Evolutionary conservation across 2,888 invertebrate genomes (phyloP).

Genomic region (Timema podura): DNA sequence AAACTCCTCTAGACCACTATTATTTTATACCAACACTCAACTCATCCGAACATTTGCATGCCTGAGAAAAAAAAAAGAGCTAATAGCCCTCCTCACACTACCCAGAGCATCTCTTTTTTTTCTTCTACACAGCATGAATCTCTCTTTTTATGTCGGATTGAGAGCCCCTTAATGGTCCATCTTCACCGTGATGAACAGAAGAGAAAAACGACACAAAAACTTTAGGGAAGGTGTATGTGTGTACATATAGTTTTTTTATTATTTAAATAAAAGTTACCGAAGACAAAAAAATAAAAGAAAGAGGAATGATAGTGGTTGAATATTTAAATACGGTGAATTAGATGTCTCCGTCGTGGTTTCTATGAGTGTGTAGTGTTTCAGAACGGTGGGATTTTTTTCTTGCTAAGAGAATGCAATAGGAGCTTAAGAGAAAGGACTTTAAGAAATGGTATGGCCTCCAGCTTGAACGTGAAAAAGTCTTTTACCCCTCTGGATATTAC

Average conservation of each 20-base stretch:
- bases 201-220: no score
- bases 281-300: not conserved
- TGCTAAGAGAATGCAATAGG: not conserved
- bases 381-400: constrained; percentile 10
- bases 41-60: constrained; percentile 13
- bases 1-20: constrained; percentile 12
- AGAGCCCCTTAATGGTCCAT: constrained; percentile 7
- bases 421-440: not conserved
- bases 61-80: constrained; percentile 13
- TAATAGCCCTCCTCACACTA: not conserved
- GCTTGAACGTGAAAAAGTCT: no score
- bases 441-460: not conserved
- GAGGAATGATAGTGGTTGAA: not conserved
- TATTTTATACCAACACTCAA: constrained; percentile 14
- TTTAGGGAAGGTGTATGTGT: no score
- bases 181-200: not conserved
- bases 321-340: constrained; percentile 12
- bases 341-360: constrained; percentile 1
- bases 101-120: not conserved
- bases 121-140: constrained; percentile 11
- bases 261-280: constrained; percentile 8
- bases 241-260: constrained; percentile 5
- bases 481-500: no score
- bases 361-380: not conserved
- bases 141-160: not conserved